These are phyloP conservation scores for Synanthedon formicaeformis DNA, from an alignment of 2,888 invertebrate genomes.

Conservation along the genomic window DNA sequence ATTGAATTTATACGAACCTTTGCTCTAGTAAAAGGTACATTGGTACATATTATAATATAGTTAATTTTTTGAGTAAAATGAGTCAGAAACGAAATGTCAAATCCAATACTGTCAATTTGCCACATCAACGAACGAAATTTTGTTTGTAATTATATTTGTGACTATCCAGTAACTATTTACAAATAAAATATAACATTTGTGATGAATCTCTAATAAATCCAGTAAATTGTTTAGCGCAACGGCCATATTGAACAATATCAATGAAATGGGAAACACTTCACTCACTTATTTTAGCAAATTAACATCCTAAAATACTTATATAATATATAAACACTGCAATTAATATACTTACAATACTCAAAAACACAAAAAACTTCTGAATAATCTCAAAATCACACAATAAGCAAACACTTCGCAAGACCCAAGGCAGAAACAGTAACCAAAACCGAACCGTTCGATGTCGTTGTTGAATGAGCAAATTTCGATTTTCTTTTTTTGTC, in stretches of 20 bases:
- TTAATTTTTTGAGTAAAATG: constrained; percentile 25
- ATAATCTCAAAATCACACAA: constrained; percentile 48
- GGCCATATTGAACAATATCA: constrained; percentile 64
- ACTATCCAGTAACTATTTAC: constrained; percentile 4
- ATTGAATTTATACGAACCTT: too few species aligned
- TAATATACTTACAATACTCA: constrained; percentile 53
- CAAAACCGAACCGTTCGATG: constrained; percentile 32
- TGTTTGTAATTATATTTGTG: background rate
- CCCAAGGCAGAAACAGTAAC: constrained; percentile 56
- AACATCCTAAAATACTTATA: constrained; percentile 2
- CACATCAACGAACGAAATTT: constrained; percentile 48
- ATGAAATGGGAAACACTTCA: constrained; percentile 21
- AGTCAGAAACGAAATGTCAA: constrained; percentile 63
- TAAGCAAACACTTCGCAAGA: constrained; percentile 57
- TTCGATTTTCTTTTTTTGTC: constrained; percentile 50
- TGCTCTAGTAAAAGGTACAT: too few species aligned
- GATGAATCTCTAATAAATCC: constrained; percentile 12
- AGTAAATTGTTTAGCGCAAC: constrained; percentile 41
- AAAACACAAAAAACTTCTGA: constrained; percentile 45
- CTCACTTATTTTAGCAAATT: constrained; percentile 5
- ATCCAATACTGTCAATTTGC: constrained; percentile 54
- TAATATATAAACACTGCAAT: constrained; percentile 7
- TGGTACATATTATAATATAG: too few species aligned
- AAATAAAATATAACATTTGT: background rate
- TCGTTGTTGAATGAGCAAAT: constrained; percentile 36